Evolutionary conservation across 2,113 vertebrate genomes (phyloP).

Genomic region (Bagarius yarrelli): DNA sequence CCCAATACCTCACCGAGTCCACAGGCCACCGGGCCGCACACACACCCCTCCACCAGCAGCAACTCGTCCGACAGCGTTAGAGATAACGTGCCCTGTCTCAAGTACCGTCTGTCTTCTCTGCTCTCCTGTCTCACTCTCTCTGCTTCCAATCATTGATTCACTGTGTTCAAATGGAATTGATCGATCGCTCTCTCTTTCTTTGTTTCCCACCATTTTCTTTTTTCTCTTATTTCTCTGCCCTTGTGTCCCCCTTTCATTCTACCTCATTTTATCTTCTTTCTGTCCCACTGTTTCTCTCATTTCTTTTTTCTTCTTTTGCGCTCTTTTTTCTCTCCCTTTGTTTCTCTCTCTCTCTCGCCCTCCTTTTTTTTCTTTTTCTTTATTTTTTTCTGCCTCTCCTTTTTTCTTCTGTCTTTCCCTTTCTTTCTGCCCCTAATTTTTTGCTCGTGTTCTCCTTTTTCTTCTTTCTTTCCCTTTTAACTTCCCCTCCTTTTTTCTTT

Average conservation of each 20-base stretch:
- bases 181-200: not conserved
- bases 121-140: not conserved
- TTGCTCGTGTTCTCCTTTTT: no score
- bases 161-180: not conserved
- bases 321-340: not conserved
- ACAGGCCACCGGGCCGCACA: slow-evolving; percentile 83
- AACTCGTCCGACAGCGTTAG: slow-evolving; percentile 91
- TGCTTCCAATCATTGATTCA: not conserved
- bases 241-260: no score
- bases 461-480: no score
- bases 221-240: not conserved
- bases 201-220: not conserved
- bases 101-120: slow-evolving; percentile 67
- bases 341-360: no score
- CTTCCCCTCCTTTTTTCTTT: not conserved
- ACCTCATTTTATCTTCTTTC: not conserved
- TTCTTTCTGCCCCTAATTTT: not conserved
- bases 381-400: no score
- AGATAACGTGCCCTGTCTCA: slow-evolving; percentile 94
- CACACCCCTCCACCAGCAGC: slow-evolving; percentile 93
- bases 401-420: not conserved
- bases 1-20: slow-evolving; percentile 82
- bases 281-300: not conserved
- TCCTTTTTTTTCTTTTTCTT: no score
- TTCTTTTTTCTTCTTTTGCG: no score